These are phyloP conservation scores for Yoshiicerus persimilis DNA, from an alignment of 1,140 invertebrate species.

Conservation along the genomic window DNA sequence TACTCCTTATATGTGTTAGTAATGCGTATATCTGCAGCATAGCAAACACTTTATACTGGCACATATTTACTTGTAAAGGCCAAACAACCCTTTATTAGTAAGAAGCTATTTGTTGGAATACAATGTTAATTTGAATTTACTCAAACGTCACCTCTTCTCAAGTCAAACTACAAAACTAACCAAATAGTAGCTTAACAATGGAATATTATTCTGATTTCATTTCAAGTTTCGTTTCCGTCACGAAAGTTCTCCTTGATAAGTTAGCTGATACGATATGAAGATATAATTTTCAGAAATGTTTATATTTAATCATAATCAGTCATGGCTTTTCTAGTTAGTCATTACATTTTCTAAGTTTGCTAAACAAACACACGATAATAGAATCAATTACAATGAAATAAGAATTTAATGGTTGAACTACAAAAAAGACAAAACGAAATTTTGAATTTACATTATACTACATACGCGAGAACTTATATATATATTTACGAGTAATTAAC, in stretches of 20 bases:
- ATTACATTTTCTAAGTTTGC: too few relatives aligned
- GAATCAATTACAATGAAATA: too few relatives aligned
- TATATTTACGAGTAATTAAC: background rate
- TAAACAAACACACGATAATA: too few relatives aligned
- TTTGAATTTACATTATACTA: too few relatives aligned
- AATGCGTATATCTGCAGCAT: too few relatives aligned
- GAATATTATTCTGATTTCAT: background rate
- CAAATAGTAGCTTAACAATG: background rate
- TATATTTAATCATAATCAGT: background rate
- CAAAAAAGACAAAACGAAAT: too few relatives aligned
- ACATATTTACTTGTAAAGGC: too few relatives aligned
- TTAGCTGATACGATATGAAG: background rate
- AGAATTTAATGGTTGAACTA: too few relatives aligned
- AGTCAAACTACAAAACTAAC: background rate
- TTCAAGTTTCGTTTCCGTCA: background rate
- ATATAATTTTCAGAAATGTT: too few relatives aligned
- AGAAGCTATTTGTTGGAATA: background rate
- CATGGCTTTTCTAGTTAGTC: background rate
- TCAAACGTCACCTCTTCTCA: background rate
- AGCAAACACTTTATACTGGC: too few relatives aligned
- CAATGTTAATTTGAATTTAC: background rate
- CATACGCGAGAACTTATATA: too few relatives aligned
- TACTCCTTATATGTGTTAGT: too few relatives aligned
- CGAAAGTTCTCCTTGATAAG: background rate
- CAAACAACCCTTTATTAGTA: background rate